Conservation (phyloP, 2,888 invertebrate species). For the Chironomus riparius region DNA sequence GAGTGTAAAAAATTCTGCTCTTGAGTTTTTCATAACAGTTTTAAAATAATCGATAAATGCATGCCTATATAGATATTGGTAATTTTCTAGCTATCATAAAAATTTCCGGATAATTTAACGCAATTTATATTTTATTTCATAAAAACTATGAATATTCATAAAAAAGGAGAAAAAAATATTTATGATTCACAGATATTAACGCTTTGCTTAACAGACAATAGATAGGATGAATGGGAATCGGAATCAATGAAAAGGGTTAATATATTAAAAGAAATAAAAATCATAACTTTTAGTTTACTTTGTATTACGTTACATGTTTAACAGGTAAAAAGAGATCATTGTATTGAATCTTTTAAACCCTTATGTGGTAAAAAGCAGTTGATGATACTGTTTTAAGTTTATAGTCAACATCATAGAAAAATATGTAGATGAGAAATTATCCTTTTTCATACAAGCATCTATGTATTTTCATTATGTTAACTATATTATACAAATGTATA, state of each 20-base stretch:
- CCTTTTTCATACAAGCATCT: background rate
- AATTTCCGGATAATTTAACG: constrained; percentile 27
- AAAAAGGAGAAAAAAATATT: background rate
- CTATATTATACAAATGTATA: too few species aligned
- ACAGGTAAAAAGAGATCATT: constrained; percentile 25
- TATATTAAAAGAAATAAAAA: constrained; percentile 8
- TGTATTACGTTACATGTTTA: constrained; percentile 20
- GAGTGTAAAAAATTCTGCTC: background rate
- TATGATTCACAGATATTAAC: constrained; percentile 22
- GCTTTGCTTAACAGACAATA: constrained; percentile 15
- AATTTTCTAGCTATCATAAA: constrained; percentile 25
- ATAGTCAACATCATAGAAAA: background rate
- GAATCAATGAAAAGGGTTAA: constrained; percentile 16
- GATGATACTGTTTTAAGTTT: background rate
- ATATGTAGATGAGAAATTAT: background rate
- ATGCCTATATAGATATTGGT: background rate
- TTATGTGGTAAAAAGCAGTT: constrained; percentile 12
- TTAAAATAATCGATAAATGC: too few species aligned
- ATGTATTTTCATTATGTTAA: background rate
- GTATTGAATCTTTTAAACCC: constrained; percentile 17
- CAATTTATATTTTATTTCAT: constrained; percentile 20
- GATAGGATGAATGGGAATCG: constrained; percentile 1
- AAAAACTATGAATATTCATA: constrained; percentile 13
- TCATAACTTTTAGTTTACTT: constrained; percentile 14
- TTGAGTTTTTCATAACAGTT: too few species aligned